A percentile compares a stretch with the other conserved stretches of the same genome.
phyloP scores from a whole-genome alignment of 1,140 invertebrate genomes.

The Cecropterus lyciades region DNA sequence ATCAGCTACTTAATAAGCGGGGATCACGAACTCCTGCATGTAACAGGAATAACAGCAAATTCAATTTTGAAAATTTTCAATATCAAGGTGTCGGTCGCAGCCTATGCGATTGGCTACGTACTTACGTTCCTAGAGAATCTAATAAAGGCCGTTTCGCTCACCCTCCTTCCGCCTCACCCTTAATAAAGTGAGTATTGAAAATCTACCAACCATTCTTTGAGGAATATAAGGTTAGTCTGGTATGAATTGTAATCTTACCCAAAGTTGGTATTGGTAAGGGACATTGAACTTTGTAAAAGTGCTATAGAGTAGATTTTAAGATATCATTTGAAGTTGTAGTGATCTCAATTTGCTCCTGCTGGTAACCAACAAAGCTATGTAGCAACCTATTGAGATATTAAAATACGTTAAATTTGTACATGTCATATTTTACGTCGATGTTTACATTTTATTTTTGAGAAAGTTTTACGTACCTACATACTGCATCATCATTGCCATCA shows the following conservation, averaged over 20 bases:
- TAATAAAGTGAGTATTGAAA: constrained; percentile 85
- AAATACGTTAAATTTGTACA: constrained; percentile 46
- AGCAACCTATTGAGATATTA: constrained; percentile 61
- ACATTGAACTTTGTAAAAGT: constrained; percentile 42
- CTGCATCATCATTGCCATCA: no score
- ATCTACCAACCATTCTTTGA: constrained; percentile 84
- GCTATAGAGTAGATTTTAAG: constrained; percentile 37
- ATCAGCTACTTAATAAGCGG: no score
- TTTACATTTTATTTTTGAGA: no score
- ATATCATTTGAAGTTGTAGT: constrained; percentile 8
- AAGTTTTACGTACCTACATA: no score
- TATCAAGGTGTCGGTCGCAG: constrained; percentile 67
- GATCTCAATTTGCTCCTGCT: constrained; percentile 57
- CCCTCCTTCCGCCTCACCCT: constrained; percentile 73
- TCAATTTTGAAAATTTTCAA: constrained; percentile 45
- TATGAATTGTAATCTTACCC: constrained; percentile 68
- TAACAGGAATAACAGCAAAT: no score
- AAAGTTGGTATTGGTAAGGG: constrained; percentile 40
- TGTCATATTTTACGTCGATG: no score
- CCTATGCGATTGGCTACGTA: constrained; percentile 65
- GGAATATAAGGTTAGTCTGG: constrained; percentile 80
- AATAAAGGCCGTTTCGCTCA: constrained; percentile 80
- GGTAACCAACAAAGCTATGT: constrained; percentile 52
- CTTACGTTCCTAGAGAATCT: constrained; percentile 81
- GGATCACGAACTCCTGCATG: no score